phyloP scores from a whole-genome alignment of 1,140 invertebrate species.

The Vanessa tameamea region DNA sequence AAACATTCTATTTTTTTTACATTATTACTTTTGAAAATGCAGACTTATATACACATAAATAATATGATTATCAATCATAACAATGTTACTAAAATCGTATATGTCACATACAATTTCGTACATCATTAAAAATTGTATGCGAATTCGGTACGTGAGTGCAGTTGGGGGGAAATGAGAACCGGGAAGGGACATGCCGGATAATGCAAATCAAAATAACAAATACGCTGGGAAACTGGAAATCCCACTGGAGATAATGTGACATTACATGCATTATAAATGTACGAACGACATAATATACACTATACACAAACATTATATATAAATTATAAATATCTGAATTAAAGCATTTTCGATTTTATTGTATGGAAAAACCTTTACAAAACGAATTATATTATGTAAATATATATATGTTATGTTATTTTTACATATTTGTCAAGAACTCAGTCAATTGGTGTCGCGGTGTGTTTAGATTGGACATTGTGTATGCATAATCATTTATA shows the following conservation, averaged over 20 bases:
- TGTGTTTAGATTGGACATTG: slow-evolving; percentile 33
- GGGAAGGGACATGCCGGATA: slow-evolving; percentile 40
- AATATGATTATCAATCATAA: too few species aligned
- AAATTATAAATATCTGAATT: too few species aligned
- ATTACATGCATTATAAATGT: too few species aligned
- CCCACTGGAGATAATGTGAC: slow-evolving; percentile 23
- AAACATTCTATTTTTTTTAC: too few species aligned
- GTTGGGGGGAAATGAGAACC: slow-evolving; percentile 33
- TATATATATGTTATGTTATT: background rate
- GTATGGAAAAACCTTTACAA: too few species aligned
- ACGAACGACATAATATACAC: background rate
- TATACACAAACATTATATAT: too few species aligned
- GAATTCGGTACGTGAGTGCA: slow-evolving; percentile 13
- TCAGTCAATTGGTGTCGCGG: slow-evolving; percentile 23
- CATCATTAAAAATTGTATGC: slow-evolving; percentile 8
- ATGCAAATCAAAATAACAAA: slow-evolving; percentile 39
- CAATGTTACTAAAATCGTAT: too few species aligned
- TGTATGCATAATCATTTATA: slow-evolving; percentile 31
- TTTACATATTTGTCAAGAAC: background rate
- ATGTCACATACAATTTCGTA: too few species aligned
- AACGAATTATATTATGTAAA: background rate
- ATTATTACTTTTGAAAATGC: too few species aligned
- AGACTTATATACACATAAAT: too few species aligned
- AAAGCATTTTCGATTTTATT: too few species aligned
- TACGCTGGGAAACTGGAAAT: slow-evolving; percentile 35